Conservation (phyloP, 2,888 invertebrate species). For the Harpalus rubripes region DNA sequence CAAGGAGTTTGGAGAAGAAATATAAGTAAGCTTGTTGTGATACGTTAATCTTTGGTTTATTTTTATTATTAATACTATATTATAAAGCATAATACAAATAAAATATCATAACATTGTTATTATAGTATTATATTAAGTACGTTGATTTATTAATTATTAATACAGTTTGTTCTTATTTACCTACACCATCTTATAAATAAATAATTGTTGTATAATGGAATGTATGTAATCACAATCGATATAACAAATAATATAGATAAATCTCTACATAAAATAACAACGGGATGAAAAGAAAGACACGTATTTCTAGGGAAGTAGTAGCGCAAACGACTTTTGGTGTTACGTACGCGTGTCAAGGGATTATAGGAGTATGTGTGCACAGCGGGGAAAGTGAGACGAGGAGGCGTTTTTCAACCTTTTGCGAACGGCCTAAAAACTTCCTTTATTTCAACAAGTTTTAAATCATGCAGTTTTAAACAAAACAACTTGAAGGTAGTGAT, state of each 20-base stretch:
- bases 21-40: slow-evolving; percentile 16
- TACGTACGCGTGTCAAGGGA: slow-evolving; percentile 15
- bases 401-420: neutral
- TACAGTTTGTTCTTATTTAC: slow-evolving; percentile 44
- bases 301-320: slow-evolving; percentile 6
- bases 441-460: no score
- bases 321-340: neutral
- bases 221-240: slow-evolving; percentile 58
- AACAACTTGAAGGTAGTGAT: no score
- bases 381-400: neutral
- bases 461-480: no score
- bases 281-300: slow-evolving; percentile 27
- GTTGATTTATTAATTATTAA: slow-evolving; percentile 57
- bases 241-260: slow-evolving; percentile 61
- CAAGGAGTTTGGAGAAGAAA: slow-evolving; percentile 76
- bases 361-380: neutral
- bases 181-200: slow-evolving; percentile 64
- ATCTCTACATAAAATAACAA: slow-evolving; percentile 52
- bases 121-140: slow-evolving; percentile 45
- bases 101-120: slow-evolving; percentile 44
- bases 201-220: slow-evolving; percentile 54
- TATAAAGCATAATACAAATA: slow-evolving; percentile 64
- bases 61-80: slow-evolving; percentile 59
- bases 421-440: no score
- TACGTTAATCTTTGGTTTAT: slow-evolving; percentile 61